A percentile compares a stretch with the other conserved stretches of the same genome.
phyloP scores from a whole-genome alignment of 2,797 vertebrate species.

The Hoplostethus atlanticus region DNA sequence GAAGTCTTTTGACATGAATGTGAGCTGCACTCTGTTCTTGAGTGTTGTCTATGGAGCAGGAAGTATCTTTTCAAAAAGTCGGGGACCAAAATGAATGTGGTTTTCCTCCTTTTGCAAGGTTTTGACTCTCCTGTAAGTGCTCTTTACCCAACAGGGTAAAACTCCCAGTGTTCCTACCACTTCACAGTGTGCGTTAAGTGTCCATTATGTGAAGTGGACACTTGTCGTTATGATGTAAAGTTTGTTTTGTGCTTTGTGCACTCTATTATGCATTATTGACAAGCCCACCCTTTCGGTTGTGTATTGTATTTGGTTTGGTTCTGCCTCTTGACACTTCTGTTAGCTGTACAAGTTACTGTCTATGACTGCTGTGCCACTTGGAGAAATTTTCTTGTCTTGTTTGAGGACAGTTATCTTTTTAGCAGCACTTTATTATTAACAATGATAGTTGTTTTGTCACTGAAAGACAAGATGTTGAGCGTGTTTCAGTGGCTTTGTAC shows the following conservation, averaged over 20 bases:
- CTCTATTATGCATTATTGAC: conserved; percentile 38
- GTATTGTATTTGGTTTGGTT: conserved; percentile 6
- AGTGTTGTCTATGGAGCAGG: not conserved
- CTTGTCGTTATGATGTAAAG: not conserved
- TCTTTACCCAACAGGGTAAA: conserved; percentile 15
- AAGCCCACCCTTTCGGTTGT: not conserved
- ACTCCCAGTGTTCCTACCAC: conserved; percentile 12
- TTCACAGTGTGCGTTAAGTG: not conserved
- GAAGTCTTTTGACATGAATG: conserved; percentile 4
- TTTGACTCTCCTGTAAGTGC: conserved; percentile 20
- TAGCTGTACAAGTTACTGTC: conserved; percentile 41
- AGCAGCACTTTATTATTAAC: conserved; percentile 78
- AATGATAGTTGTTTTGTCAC: conserved; percentile 43
- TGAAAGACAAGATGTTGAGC: conserved; percentile 11
- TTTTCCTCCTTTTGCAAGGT: not conserved
- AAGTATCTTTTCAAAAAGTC: not conserved
- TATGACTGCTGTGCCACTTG: conserved; percentile 68
- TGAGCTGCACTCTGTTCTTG: conserved; percentile 4
- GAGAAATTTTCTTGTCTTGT: conserved; percentile 35
- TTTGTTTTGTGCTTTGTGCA: conserved; percentile 13
- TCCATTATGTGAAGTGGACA: not conserved
- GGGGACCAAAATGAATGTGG: conserved; percentile 63
- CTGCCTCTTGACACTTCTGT: conserved; percentile 6
- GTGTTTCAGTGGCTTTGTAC: conserved; percentile 10
- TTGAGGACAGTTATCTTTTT: conserved; percentile 46